Evolutionary conservation across 2,797 vertebrate species (phyloP), one percentile per base, ranked within the genome.

Genomic region (Benthosema pterotum): DNA sequence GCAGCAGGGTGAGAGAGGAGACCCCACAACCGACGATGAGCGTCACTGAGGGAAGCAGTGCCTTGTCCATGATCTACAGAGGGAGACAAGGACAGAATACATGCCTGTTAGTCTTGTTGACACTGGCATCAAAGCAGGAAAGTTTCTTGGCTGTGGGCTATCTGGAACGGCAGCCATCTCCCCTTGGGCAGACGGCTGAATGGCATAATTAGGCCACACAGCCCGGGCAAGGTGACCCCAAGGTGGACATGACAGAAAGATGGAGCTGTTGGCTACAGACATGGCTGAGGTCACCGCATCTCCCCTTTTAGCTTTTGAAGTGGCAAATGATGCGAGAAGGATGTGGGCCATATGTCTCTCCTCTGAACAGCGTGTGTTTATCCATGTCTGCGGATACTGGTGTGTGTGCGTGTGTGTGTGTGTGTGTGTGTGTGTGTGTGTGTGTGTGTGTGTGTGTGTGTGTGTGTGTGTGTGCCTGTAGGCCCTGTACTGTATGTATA

Each of bases 1-100:
- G 93, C 76, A 99, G 92, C 70, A 99, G 94, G 19, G 98, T 98
- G 80, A 99, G 94, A 11, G 97, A 99, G 14, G 97, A 99, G 82
- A 99, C 97, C 69, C 97, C 97, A 49, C 98, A 99, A 93, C 98
- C 98, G 64, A 99, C 97, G 59, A 99, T 98, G 91, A 99, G 94
- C 0, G 98, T 98, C 89, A 99, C 98, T 11, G 98, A 99, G 0
- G 97, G 98, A 70, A 97, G 93, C 38, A 93, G 87, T 57, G 91
- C 87, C 87, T 97, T 97, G 87, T 99, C 98, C 95, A 98, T 95
- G 91, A 92, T 96, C 98, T 99, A 83, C 63, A 76, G 57, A 80
- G 59, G 69, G 52, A 87, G 74, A 84, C 73, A 86, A 79, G 67
- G 67, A 80, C 25, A 47, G 57, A 63, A 38, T 2, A 80, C 25